Base-by-base conservation (phyloP, 2,113 vertebrate species). In the Uria aalge region DNA sequence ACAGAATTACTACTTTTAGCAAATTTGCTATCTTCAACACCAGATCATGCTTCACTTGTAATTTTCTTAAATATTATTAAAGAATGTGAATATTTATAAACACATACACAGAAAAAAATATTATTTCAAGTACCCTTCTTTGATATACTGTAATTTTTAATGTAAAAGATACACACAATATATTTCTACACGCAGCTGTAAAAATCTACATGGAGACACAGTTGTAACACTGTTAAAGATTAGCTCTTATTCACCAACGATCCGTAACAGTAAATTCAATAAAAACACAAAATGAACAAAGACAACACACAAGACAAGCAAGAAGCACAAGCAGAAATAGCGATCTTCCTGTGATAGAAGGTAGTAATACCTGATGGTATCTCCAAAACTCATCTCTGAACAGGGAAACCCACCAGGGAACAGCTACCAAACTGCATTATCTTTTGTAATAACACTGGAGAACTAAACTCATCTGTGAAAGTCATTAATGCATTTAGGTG, bases 351-450 rank as follows among this genome's bases (percentile, higher is more conserved):
- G 30, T 92, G 81, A 86, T 0, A 91, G 43, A 78, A 86, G 52
- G 91, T 21, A 78, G 73, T 40, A 96, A 67, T 81, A 94, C 47
- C 76, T 96, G 68, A 64, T 88, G 64, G 47, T 74, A 74, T 86
- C 88, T 88, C 72, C 76, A 92, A 88, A 93, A 88, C 34, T 88
- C 43, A 84, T 84, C 63, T 93, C 75, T 96, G 91, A 96, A 63
- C 43, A 67, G 52, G 77, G 48, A 72, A 71, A 83, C 30, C 47
- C 88, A 86, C 41, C 38, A 86, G 47, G 29, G 68, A 88, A 92
- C 38, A 88, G 85, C 40, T 86, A 92, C 45, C 18, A 88, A 90
- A 80, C 75, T 74, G 23, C 55, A 91, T 86, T 88, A 77, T 84
- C 68, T 94, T 82, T 92, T 91, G 55, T 62, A 93, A 80, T 67